phyloP scores from a whole-genome alignment of 1,140 invertebrate genomes.

The Musca domestica region DNA sequence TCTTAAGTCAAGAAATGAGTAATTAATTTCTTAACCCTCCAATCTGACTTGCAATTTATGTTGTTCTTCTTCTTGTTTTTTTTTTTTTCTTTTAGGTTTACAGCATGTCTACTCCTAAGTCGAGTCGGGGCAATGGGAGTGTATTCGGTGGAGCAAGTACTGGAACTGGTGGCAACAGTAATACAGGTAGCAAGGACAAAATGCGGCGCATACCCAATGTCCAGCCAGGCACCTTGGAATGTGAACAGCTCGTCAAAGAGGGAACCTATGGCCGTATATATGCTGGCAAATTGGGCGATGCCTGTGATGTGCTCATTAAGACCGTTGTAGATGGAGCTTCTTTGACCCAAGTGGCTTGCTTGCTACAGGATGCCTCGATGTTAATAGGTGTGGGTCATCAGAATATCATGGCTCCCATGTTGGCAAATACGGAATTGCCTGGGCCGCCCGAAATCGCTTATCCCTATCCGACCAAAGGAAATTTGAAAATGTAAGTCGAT shows the following conservation, averaged over 20 bases:
- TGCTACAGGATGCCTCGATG: conserved; percentile 80
- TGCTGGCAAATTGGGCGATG: conserved; percentile 68
- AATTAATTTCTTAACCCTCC: no score
- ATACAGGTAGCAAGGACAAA: conserved; percentile 59
- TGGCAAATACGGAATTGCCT: conserved; percentile 73
- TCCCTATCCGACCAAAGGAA: conserved; percentile 75
- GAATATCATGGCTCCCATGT: conserved; percentile 78
- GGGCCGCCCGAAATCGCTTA: conserved; percentile 78
- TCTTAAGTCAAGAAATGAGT: no score
- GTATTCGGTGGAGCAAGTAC: conserved; percentile 39
- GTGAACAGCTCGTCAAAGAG: conserved; percentile 67
- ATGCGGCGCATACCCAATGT: conserved; percentile 65
- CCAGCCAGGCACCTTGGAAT: conserved; percentile 63
- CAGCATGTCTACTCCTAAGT: conserved; percentile 49
- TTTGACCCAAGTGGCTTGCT: conserved; percentile 74
- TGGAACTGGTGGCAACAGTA: conserved; percentile 41
- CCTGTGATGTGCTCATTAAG: conserved; percentile 79
- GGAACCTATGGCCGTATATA: conserved; percentile 83
- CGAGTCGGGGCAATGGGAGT: conserved; percentile 49
- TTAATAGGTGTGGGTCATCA: conserved; percentile 78
- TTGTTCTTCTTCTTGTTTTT: not conserved
- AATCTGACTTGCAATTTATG: no score
- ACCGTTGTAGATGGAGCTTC: conserved; percentile 81
- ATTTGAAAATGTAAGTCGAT: conserved; percentile 78
- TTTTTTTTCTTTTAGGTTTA: conserved; percentile 53